phyloP scores from a whole-genome alignment of 2,888 invertebrate species.

The Neoitamus cyanurus region DNA sequence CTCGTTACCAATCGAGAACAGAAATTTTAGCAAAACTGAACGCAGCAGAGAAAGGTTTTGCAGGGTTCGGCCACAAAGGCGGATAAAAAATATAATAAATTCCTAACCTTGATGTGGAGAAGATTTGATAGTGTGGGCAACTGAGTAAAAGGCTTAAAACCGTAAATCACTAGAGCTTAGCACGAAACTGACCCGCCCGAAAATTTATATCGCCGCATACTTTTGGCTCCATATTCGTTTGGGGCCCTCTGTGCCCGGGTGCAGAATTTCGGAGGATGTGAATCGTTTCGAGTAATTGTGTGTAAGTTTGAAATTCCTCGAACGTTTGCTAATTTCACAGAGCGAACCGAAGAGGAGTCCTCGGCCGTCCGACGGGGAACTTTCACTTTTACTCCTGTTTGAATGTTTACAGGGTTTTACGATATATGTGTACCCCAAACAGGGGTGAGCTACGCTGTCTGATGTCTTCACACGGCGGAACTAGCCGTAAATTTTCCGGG shows the following conservation, averaged over 20 bases:
- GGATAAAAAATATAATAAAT: constrained; percentile 39
- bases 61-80: not conserved
- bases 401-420: not conserved
- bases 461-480: constrained; percentile 2
- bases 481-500: not conserved
- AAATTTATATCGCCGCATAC: constrained; percentile 47
- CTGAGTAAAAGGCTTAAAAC: constrained; percentile 38
- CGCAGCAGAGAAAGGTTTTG: not conserved
- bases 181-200: constrained; percentile 37
- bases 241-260: not conserved
- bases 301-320: constrained; percentile 38
- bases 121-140: constrained; percentile 33
- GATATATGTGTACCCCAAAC: not conserved
- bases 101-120: constrained; percentile 37
- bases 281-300: constrained; percentile 22
- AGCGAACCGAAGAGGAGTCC: not conserved
- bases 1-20: constrained; percentile 37
- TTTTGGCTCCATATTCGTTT: constrained; percentile 37
- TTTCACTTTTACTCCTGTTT: constrained; percentile 21
- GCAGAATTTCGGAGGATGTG: not conserved
- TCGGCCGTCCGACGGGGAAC: not conserved
- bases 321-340: constrained; percentile 24
- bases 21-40: constrained; percentile 17
- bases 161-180: constrained; percentile 46
- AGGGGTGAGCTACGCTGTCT: constrained; percentile 1